A percentile compares a stretch with the other conserved stretches of the same genome.
These are phyloP conservation scores for Scaptodrosophila lebanonensis DNA, from an alignment of 1,140 invertebrate genomes.

Conservation along the genomic window DNA sequence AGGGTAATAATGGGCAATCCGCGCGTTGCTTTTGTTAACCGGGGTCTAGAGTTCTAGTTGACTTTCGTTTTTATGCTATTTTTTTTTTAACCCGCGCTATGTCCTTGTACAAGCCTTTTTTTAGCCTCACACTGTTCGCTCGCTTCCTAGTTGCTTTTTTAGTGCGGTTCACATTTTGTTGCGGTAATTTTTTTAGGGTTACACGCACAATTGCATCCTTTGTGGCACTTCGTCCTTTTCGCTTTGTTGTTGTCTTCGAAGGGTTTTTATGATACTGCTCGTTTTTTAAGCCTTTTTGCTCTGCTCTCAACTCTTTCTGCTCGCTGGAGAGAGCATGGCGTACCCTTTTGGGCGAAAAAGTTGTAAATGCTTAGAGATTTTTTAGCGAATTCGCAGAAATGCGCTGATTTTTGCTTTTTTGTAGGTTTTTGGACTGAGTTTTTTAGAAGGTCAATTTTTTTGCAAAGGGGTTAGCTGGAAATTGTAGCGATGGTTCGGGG, in stretches of 20 bases:
- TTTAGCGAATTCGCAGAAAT: slow-evolving; percentile 41
- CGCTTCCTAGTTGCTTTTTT: background rate
- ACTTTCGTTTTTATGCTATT: slow-evolving; percentile 61
- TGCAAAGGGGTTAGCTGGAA: slow-evolving; percentile 48
- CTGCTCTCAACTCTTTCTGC: slow-evolving; percentile 59
- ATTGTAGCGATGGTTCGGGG: slow-evolving; percentile 24
- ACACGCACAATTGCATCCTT: slow-evolving; percentile 40
- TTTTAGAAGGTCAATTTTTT: slow-evolving; percentile 42
- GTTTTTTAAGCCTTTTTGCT: slow-evolving; percentile 71
- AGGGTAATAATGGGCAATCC: slow-evolving; percentile 43
- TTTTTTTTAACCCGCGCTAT: slow-evolving; percentile 39
- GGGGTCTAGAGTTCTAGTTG: slow-evolving; percentile 28
- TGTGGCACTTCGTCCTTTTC: slow-evolving; percentile 49
- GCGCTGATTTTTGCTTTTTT: slow-evolving; percentile 18
- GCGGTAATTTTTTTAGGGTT: slow-evolving; percentile 63
- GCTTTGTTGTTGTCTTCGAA: slow-evolving; percentile 12
- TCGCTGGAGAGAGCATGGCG: slow-evolving; percentile 14
- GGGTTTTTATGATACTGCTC: slow-evolving; percentile 32
- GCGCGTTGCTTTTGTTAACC: slow-evolving; percentile 38
- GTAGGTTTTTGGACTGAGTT: slow-evolving; percentile 7
- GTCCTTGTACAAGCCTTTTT: slow-evolving; percentile 30
- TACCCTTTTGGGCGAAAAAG: background rate
- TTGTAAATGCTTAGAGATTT: slow-evolving; percentile 30
- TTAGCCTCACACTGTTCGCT: slow-evolving; percentile 19
- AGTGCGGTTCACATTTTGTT: slow-evolving; percentile 34